Conservation (phyloP, 2,113 vertebrate genomes). For the Beaufortia kweichowensis region DNA sequence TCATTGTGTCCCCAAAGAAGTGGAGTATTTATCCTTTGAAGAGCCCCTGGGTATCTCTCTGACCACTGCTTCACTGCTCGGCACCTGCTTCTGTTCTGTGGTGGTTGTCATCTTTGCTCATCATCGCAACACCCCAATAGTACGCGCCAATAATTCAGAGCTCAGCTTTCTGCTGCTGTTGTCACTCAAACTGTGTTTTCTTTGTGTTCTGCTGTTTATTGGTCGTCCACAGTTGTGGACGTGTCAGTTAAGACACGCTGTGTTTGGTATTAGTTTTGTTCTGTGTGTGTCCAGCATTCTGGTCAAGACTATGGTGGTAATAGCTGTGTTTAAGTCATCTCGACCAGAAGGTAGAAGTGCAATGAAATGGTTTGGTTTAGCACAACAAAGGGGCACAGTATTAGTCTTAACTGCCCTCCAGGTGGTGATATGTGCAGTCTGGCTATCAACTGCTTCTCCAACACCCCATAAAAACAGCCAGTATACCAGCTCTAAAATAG, state of each 20-base stretch:
- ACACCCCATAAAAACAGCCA: conserved; percentile 60
- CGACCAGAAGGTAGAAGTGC: conserved; percentile 56
- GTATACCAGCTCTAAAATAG: conserved; percentile 61
- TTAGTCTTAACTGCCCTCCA: conserved; percentile 60
- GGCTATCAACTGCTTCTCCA: conserved; percentile 59
- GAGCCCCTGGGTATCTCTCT: conserved; percentile 70
- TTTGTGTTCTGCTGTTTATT: conserved; percentile 74
- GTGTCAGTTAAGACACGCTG: no score
- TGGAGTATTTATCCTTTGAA: conserved; percentile 44
- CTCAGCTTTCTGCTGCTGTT: conserved; percentile 73
- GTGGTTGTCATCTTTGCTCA: conserved; percentile 55
- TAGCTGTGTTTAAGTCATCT: no score
- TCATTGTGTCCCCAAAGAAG: conserved; percentile 28
- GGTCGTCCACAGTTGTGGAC: conserved; percentile 50
- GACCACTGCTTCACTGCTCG: conserved; percentile 57
- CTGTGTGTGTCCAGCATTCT: conserved; percentile 71
- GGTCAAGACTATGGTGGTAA: conserved; percentile 35
- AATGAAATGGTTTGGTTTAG: conserved; percentile 19
- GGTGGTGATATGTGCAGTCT: conserved; percentile 62
- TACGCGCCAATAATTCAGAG: conserved; percentile 72
- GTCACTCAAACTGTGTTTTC: conserved; percentile 72
- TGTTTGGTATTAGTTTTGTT: conserved; percentile 66
- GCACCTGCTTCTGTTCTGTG: conserved; percentile 51
- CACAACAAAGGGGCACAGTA: conserved; percentile 68
- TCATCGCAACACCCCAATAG: conserved; percentile 68